Conservation (phyloP, 2,888 invertebrate genomes). For the Salticus scenicus region DNA sequence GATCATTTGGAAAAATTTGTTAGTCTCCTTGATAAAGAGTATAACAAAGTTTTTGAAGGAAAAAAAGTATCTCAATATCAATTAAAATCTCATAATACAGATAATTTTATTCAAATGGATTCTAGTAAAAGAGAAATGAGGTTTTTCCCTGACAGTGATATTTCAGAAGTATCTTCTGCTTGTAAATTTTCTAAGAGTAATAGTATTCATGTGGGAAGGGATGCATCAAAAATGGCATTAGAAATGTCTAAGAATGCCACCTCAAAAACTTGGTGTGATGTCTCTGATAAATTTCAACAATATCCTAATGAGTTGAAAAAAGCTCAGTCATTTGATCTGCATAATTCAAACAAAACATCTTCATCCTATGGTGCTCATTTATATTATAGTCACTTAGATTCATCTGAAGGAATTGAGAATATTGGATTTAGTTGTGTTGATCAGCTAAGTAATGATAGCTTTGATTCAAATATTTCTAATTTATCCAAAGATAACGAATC, state of each 20-base stretch:
- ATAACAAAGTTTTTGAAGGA: slow-evolving; percentile 69
- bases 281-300: not conserved
- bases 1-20: slow-evolving; percentile 39
- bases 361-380: not conserved
- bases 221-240: not conserved
- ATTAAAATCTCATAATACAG: slow-evolving; percentile 42
- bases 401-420: slow-evolving; percentile 57
- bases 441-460: slow-evolving; percentile 15
- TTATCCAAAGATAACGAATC: not conserved
- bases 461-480: not conserved
- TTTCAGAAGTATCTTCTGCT: slow-evolving; percentile 24
- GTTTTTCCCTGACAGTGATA: slow-evolving; percentile 44
- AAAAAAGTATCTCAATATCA: slow-evolving; percentile 65
- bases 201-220: slow-evolving; percentile 1
- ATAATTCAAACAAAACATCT: not conserved
- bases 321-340: not conserved
- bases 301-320: not conserved
- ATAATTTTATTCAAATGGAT: not conserved
- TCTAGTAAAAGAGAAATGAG: slow-evolving; percentile 27
- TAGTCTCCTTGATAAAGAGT: slow-evolving; percentile 70
- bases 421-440: slow-evolving; percentile 50
- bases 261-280: slow-evolving; percentile 12
- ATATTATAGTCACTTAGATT: slow-evolving; percentile 15
- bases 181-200: slow-evolving; percentile 35
- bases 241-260: not conserved